Base-by-base conservation (phyloP, 2,113 vertebrate genomes). In the Balaeniceps rex region DNA sequence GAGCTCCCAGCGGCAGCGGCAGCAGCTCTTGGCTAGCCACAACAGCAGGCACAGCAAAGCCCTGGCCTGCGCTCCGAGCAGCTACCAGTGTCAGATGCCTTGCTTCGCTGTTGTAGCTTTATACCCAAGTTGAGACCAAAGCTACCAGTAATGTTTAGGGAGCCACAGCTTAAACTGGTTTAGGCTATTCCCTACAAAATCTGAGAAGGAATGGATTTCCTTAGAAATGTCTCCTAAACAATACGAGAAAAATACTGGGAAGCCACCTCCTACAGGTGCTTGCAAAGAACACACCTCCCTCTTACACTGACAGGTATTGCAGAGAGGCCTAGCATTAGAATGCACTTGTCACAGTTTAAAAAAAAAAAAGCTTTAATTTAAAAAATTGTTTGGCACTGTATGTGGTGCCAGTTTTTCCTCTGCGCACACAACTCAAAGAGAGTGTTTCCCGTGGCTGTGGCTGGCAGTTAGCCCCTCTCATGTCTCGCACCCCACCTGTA, bases 1-100 rank as follows among this genome's bases (percentile, higher is more conserved):
- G 38, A 0, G 0, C 19, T 28, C 28, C 19, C 52, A 57, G 52
- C 63, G 86, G 80, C 72, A 81, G 19, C 16, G 38, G 19, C 17
- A 38, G 24, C 14, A 38, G 34, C 51, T 42, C 61, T 23, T 2
- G 5, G 34, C 5, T 11, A 24, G 61, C 38, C 47, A 22, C 22
- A 22, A 9, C 11, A 47, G 74, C 1, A 0, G 31, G 47, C 36
- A 51, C 61, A 46, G 42, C 38, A 36, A 33, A 49, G 57, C 51
- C 36, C 23, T 2, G 1, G n/a, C 46, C 78, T 11, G 15, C 1
- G 7, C 28, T 42, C 47, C 0, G 2, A 33, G 47, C 52, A 61
- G 34, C 44, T 5, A 0, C 24, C 14, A 6, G 23, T 2, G 28
- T 11, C 5, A 1, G 42, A 38, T 0, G 5, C 42, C 38, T 31